These are phyloP conservation scores for Scaeva pyrastri DNA, from an alignment of 2,888 invertebrate genomes.

Conservation along the genomic window DNA sequence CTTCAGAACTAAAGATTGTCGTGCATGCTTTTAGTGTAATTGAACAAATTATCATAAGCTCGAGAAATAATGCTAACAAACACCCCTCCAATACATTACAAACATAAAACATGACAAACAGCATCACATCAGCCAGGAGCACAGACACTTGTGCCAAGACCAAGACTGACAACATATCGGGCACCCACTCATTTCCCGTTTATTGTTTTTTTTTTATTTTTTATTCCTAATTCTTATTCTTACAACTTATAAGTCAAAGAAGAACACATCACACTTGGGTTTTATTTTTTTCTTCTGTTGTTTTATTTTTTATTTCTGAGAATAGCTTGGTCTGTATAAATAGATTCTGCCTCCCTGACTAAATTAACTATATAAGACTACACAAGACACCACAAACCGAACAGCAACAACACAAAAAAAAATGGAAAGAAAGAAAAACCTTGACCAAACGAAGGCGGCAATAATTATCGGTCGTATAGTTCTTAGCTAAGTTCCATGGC, in stretches of 20 bases:
- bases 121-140: conserved; percentile 10
- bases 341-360: conserved; percentile 30
- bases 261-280: conserved; percentile 1
- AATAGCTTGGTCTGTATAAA: conserved; percentile 13
- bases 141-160: conserved; percentile 4
- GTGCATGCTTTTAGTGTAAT: conserved; percentile 37
- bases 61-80: background rate
- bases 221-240: background rate
- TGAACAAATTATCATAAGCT: conserved; percentile 35
- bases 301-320: background rate
- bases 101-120: conserved; percentile 30
- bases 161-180: conserved; percentile 1
- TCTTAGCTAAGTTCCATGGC: background rate
- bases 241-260: background rate
- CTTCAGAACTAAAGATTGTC: background rate
- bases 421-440: background rate
- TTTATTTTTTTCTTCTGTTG: too few species aligned
- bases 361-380: conserved; percentile 3
- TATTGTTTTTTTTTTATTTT: background rate
- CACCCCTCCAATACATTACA: conserved; percentile 8
- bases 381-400: background rate
- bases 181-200: conserved; percentile 36
- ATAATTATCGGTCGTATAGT: background rate
- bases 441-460: conserved; percentile 11
- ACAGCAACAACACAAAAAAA: too few species aligned